Conservation (phyloP, 2,113 vertebrate species). For the Neopipo cinnamomea region DNA sequence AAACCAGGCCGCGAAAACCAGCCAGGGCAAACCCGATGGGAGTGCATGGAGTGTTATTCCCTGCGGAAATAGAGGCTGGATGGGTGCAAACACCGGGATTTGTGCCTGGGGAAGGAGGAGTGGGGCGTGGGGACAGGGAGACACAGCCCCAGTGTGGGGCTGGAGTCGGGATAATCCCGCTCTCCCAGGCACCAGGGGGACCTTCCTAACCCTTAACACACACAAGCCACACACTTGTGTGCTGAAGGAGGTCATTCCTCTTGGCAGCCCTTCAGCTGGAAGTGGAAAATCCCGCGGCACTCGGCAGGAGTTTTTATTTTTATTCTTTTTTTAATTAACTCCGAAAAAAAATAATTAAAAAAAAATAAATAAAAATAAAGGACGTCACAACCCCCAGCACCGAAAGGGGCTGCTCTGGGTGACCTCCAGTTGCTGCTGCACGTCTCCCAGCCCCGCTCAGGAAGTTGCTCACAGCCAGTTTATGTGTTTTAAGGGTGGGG, state of each 20-base stretch:
- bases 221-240: background rate
- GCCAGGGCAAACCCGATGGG: rapidly evolving
- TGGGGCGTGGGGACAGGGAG: rapidly evolving
- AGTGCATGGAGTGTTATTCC: rapidly evolving
- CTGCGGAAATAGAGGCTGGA: rapidly evolving
- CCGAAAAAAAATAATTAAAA: too few species aligned
- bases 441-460: background rate
- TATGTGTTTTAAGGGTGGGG: background rate
- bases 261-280: background rate
- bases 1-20: rapidly evolving
- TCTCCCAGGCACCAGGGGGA: background rate
- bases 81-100: rapidly evolving
- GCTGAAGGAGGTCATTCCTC: background rate
- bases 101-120: background rate
- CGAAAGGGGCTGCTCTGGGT: background rate
- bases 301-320: background rate
- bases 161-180: rapidly evolving
- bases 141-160: rapidly evolving
- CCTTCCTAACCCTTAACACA: rapidly evolving
- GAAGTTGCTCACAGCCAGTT: background rate
- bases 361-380: background rate
- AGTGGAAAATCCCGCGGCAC: background rate
- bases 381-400: background rate
- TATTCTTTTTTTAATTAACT: background rate
- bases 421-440: background rate